Evolutionary conservation across 2,797 vertebrate species (phyloP).

Genomic region (Hylomyscus alleni): DNA sequence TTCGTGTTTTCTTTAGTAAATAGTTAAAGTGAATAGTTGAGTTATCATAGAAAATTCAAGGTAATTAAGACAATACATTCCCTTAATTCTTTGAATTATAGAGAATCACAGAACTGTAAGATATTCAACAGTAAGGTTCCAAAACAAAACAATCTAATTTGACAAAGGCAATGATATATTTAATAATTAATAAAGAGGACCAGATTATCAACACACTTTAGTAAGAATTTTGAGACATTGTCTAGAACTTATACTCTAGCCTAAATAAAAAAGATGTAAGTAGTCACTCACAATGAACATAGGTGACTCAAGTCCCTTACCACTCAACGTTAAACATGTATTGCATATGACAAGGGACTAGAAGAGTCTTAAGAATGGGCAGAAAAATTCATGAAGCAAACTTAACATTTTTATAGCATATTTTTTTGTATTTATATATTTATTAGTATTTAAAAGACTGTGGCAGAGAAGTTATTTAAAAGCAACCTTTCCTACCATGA

Average conservation of each 20-base stretch:
- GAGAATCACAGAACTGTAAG: neutral
- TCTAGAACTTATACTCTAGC: neutral
- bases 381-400: neutral
- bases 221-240: accelerated
- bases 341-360: neutral
- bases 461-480: neutral
- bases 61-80: neutral
- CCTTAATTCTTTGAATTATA: neutral
- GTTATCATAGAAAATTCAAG: neutral
- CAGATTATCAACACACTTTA: neutral
- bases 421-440: neutral
- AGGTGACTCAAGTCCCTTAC: neutral
- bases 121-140: neutral
- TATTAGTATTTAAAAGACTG: neutral
- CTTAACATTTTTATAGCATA: neutral
- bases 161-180: neutral
- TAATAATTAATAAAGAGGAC: neutral
- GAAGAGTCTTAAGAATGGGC: neutral
- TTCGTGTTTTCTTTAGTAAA: constrained; percentile 38
- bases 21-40: neutral
- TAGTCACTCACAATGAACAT: neutral
- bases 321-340: neutral
- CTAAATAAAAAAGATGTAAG: neutral
- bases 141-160: neutral
- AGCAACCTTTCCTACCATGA: neutral